Evolutionary conservation across 2,113 vertebrate species (phyloP).

Genomic region (Sorex fumeus): DNA sequence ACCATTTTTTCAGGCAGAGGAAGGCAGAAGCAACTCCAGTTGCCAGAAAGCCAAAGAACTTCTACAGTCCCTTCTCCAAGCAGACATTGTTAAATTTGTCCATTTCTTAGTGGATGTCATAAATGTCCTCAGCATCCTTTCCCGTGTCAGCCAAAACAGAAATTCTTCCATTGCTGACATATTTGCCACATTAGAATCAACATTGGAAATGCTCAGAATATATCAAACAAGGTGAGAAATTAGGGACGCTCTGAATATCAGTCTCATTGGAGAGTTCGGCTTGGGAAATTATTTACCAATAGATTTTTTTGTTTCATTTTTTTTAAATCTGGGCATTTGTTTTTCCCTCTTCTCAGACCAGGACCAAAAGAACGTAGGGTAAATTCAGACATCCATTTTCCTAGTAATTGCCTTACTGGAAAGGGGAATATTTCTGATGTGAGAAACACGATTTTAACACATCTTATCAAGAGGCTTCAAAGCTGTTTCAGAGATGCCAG

Average conservation of each 20-base stretch:
- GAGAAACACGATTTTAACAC: conserved; percentile 77
- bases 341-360: conserved; percentile 68
- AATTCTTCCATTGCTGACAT: conserved; percentile 84
- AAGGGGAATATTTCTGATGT: conserved; percentile 81
- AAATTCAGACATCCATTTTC: conserved; percentile 77
- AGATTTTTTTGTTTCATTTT: background rate
- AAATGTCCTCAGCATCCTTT: conserved; percentile 84
- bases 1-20: conserved; percentile 69
- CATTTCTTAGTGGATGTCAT: conserved; percentile 84
- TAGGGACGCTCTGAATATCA: background rate
- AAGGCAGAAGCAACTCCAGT: conserved; percentile 52
- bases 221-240: conserved; percentile 84
- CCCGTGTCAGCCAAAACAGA: conserved; percentile 70
- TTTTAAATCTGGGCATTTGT: background rate
- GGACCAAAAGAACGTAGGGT: conserved; percentile 83
- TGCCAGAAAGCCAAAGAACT: conserved; percentile 75
- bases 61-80: conserved; percentile 79
- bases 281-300: background rate
- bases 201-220: conserved; percentile 80
- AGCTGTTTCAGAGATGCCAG: conserved; percentile 85
- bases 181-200: conserved; percentile 81
- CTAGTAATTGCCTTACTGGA: conserved; percentile 80
- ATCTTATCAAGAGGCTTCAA: conserved; percentile 77
- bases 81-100: conserved; percentile 80
- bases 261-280: background rate